Conservation (phyloP, 1,140 invertebrate genomes). For the Ptiloglossa arizonensis region DNA sequence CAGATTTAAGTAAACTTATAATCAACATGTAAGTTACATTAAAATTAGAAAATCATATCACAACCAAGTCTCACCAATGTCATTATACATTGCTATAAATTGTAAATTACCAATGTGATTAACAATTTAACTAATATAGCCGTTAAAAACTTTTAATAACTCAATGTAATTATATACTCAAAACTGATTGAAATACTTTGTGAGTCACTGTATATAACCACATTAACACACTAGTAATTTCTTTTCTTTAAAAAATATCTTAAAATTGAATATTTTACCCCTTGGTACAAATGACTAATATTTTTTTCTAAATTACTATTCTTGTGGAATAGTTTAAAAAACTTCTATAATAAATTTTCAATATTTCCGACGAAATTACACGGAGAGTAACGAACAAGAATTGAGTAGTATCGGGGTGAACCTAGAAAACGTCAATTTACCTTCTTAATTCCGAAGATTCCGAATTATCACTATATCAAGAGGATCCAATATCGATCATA, state of each 20-base stretch:
- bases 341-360: neutral
- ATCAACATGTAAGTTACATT: neutral
- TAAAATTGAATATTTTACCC: neutral
- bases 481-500: conserved; percentile 35
- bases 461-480: conserved; percentile 35
- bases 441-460: conserved; percentile 41
- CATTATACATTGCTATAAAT: neutral
- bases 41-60: conserved; percentile 6
- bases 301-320: neutral
- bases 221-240: conserved; percentile 35
- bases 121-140: neutral
- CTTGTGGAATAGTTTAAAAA: neutral
- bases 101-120: neutral
- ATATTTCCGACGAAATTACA: conserved; percentile 5
- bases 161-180: neutral
- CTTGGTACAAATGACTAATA: neutral
- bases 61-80: neutral
- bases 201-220: conserved; percentile 52
- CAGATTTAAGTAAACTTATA: neutral
- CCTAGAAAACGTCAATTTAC: conserved; percentile 49
- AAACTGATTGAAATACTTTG: conserved; percentile 33
- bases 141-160: neutral
- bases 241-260: neutral
- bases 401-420: conserved; percentile 30
- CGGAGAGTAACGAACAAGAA: conserved; percentile 30